Base-by-base conservation (phyloP, 1,140 invertebrate species). In the Muscidifurax raptorellus region DNA sequence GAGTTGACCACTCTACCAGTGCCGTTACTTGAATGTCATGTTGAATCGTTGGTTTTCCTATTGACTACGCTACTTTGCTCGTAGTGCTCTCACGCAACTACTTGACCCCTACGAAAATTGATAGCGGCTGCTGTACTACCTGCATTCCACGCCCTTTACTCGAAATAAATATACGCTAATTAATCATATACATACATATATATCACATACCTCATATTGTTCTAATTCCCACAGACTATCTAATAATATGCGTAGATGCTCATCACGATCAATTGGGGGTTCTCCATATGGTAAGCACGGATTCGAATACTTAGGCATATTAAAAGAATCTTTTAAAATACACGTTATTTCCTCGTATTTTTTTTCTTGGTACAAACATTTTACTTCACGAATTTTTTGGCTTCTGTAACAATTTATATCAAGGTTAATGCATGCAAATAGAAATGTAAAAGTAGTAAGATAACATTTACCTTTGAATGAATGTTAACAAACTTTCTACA, bases 201-300 rank as follows among this genome's bases (percentile, higher is more conserved):
- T 10, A 0, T 1, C 7, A 40, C 47, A 83, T 89, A 90, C 91
- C 87, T 94, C 91, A 80, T 93, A 93, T 30, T 94, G 91, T 71
- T 93, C 88, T 22, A 95, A 87, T 32, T 94, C 92, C 95, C 95
- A 96, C 22, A 97, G 93, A n/a, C 95, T 95, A 85, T 97, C 96
- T 78, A 97, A 92, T 74, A 98, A 92, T 85, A 97, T 92, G 30
- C 93, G 88, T 12, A 96, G 89, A 87, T 96, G 95, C 52, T 93
- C 90, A 59, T 93, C 93, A 32, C 95, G 91, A 85, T 95, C 94
- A 2, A 93, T 89, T 15, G 93, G 90, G 12, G 91, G 87, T 84
- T 91, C 90, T 25, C 88, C 89, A 7, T 86, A 86, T 0, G 88
- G 87, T 18, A 89, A 76, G 27, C 90, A 86, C 44, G 90, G 88